phyloP scores from a whole-genome alignment of 2,888 invertebrate species.

The Heteropelma amictum region DNA sequence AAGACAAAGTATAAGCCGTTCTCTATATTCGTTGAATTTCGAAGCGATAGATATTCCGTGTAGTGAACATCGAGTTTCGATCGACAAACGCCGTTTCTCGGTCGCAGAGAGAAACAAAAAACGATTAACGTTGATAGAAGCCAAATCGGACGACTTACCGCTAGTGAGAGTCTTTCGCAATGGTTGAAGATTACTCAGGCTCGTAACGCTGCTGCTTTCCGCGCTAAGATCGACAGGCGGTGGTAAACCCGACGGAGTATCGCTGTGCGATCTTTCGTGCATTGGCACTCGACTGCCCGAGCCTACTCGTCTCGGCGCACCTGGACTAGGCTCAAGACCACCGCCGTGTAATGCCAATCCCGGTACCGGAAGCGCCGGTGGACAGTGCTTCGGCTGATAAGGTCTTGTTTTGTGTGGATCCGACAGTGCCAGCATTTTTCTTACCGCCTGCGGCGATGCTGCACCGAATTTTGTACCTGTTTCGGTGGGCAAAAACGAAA shows the following conservation, averaged over 20 bases:
- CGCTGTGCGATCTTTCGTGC: conserved; percentile 94
- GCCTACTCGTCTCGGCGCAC: conserved; percentile 80
- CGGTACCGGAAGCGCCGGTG: conserved; percentile 83
- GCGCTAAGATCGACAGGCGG: conserved; percentile 92
- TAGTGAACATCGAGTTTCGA: conserved; percentile 22
- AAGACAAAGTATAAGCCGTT: conserved; percentile 61
- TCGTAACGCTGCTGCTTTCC: conserved; percentile 97
- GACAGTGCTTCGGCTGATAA: conserved; percentile 88
- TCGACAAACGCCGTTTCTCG: conserved; percentile 36
- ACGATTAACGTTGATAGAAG: conserved; percentile 6
- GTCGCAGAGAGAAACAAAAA: conserved; percentile 16
- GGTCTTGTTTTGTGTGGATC: conserved; percentile 93
- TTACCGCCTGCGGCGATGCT: conserved; percentile 97
- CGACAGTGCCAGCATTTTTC: conserved; percentile 95
- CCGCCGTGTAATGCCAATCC: conserved; percentile 79
- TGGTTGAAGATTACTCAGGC: conserved; percentile 90
- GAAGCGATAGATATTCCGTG: conserved; percentile 31
- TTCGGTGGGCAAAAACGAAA: neutral
- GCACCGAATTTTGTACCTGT: conserved; percentile 82
- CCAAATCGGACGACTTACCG: conserved; percentile 78
- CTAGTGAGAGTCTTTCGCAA: conserved; percentile 89
- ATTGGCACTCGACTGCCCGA: conserved; percentile 81
- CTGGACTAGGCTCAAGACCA: conserved; percentile 80
- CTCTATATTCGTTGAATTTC: conserved; percentile 46
- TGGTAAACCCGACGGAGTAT: conserved; percentile 90